A percentile compares a stretch with the other conserved stretches of the same genome.
Conservation (phyloP, 2,797 vertebrate genomes). For the Myotis daubentonii region DNA sequence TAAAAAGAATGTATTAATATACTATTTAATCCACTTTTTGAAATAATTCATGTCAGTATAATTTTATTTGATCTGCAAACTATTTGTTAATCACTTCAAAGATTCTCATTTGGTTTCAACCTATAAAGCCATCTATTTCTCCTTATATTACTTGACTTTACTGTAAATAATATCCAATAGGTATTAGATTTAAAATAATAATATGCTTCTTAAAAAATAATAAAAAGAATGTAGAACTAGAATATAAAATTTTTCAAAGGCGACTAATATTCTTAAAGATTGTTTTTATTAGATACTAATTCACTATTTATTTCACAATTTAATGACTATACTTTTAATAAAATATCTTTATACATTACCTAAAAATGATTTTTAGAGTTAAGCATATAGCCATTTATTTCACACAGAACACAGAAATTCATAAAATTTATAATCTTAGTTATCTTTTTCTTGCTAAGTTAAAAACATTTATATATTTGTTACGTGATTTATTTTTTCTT, state of each 20-base stretch:
- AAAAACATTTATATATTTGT: background rate
- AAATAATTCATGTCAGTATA: background rate
- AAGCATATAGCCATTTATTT: background rate
- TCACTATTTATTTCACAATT: background rate
- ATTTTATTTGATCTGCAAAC: background rate
- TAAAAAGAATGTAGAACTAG: background rate
- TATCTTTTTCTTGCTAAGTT: background rate
- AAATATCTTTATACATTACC: background rate
- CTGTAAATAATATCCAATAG: background rate
- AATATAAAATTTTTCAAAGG: background rate
- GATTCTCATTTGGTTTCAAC: background rate
- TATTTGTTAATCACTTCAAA: background rate
- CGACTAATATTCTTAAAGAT: background rate
- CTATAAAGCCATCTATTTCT: background rate
- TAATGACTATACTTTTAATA: background rate
- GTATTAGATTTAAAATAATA: background rate
- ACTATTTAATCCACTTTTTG: background rate
- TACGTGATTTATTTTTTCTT: background rate
- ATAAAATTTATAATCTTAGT: background rate
- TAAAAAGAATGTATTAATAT: background rate
- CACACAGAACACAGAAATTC: background rate
- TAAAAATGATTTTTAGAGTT: constrained; percentile 42
- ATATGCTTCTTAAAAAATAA: background rate
- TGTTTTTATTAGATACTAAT: background rate
- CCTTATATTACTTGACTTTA: background rate